A percentile compares a stretch with the other conserved stretches of the same genome.
phyloP scores from a whole-genome alignment of 2,888 invertebrate genomes.

The Rugalucina vietnamica region DNA sequence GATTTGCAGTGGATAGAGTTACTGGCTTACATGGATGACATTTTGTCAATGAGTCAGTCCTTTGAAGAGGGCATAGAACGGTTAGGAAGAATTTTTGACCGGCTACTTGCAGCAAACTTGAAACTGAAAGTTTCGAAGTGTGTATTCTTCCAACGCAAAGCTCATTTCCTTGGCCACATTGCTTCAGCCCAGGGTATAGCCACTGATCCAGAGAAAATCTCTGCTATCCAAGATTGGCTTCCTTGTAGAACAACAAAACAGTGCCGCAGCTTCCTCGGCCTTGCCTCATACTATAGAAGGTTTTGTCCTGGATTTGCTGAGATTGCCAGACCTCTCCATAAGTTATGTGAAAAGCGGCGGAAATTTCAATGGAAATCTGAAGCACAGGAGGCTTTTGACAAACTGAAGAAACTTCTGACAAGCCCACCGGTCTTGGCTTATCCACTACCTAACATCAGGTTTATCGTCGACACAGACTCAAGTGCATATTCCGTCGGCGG shows the following conservation, averaged over 20 bases:
- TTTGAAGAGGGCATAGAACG: conserved; percentile 34
- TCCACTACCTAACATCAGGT: background rate
- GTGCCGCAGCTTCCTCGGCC: conserved; percentile 40
- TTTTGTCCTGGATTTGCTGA: too few species aligned
- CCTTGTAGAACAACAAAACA: conserved; percentile 26
- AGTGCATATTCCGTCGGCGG: background rate
- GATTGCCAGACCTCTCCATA: too few species aligned
- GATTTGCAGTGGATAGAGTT: conserved; percentile 43
- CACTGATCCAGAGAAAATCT: conserved; percentile 49
- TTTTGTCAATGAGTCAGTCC: conserved; percentile 41
- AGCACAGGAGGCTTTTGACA: too few species aligned
- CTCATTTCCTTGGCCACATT: conserved; percentile 50
- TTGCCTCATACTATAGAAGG: too few species aligned
- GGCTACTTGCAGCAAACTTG: conserved; percentile 44
- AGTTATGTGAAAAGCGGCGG: too few species aligned
- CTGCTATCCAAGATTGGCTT: conserved; percentile 42
- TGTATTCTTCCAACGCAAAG: conserved; percentile 34
- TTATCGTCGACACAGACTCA: background rate
- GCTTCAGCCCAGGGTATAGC: conserved; percentile 46
- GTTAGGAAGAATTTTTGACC: conserved; percentile 36
- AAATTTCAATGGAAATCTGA: too few species aligned
- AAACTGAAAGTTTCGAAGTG: conserved; percentile 62
- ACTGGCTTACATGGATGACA: conserved; percentile 60
- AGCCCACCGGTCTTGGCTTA: too few species aligned
- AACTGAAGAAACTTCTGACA: too few species aligned